phyloP scores from a whole-genome alignment of 2,797 vertebrate genomes.

The Acanthornis magna region DNA sequence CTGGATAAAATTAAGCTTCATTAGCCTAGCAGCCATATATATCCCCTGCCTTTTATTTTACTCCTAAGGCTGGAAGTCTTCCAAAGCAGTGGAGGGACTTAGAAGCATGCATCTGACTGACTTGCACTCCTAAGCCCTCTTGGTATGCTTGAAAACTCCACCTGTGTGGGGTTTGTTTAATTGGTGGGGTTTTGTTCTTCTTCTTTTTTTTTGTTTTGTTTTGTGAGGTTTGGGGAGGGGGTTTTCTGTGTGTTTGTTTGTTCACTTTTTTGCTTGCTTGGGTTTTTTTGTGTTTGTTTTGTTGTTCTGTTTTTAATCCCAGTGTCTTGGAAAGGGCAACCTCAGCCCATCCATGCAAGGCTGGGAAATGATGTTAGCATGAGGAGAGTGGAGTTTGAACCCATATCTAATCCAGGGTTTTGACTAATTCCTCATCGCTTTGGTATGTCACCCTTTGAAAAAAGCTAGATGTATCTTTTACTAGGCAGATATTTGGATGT shows the following conservation, averaged over 20 bases:
- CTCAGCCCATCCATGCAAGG: not conserved
- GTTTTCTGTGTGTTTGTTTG: not conserved
- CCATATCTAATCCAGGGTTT: not conserved
- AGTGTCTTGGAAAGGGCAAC: not conserved
- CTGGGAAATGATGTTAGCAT: not conserved
- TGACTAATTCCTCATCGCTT: not conserved
- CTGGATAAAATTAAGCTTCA: not conserved
- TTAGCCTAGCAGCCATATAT: not conserved
- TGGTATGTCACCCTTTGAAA: not conserved
- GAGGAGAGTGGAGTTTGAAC: not conserved
- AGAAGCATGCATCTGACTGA: not conserved
- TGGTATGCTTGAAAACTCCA: not conserved
- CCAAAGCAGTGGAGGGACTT: not conserved
- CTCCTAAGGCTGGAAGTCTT: not conserved
- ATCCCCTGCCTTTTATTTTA: not conserved
- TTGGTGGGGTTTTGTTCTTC: not conserved
- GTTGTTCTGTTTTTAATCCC: not conserved
- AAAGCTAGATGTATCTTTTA: constrained; percentile 3
- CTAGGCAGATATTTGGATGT: not conserved
- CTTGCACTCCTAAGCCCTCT: not conserved
- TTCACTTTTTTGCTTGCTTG: not conserved
- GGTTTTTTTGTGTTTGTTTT: not conserved
- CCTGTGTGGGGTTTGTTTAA: not conserved
- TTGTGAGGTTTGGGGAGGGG: not conserved
- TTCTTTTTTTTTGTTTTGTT: not conserved